Base-by-base conservation (phyloP, 2,797 vertebrate species). In the Acipenser oxyrinchus region DNA sequence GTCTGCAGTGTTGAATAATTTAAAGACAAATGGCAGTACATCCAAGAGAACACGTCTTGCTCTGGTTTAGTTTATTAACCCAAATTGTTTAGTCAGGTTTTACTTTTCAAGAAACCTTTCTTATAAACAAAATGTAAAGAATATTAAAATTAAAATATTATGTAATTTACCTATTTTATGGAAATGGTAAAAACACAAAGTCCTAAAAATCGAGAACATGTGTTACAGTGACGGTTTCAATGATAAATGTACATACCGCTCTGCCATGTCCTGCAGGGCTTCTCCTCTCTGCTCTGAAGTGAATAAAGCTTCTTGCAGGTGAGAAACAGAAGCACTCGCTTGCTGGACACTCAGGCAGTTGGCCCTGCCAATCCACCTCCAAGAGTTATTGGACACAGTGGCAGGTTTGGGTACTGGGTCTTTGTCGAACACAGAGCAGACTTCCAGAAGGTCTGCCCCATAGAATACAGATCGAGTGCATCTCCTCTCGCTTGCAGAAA, bases 391-490 rank as follows among this genome's bases (percentile, higher is more conserved):
- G 1, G 74, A 76, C 2, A 71, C 69, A 2, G 74, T 70, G 55
- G 80, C 66, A 13, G 69, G 7, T 1, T 37, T 73, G 51, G 81
- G 77, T 1, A 77, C 70, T 0, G 65, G 7, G 61, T 8, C 72
- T 0, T 9, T 76, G 58, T 66, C 52, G 7, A 70, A 72, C 71
- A 96, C 15, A 7, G 83, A 82, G 70, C 93, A 98, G 0, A 83
- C 66, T 3, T 84, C 82, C 60, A 96, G 72, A 71, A 99, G 76
- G 72, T 99, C 97, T 7, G 81, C 77, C 15, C 97, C 97, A 0
- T 96, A 98, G 68, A 99, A 0, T 0, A 97, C 96, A 0, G 86
- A 80, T 48, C 87, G 89, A 0, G 81, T 81, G 61, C 95, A 95
- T 49, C 93, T 94, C 0, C 90, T 88, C 68, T 96, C 94, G 0